Percentiles rank a stretch among this genome's conserved stretches.
Evolutionary conservation across 92 coral and sea anemone species (phyloP).

Genomic region (Blastomussa wellsi): DNA sequence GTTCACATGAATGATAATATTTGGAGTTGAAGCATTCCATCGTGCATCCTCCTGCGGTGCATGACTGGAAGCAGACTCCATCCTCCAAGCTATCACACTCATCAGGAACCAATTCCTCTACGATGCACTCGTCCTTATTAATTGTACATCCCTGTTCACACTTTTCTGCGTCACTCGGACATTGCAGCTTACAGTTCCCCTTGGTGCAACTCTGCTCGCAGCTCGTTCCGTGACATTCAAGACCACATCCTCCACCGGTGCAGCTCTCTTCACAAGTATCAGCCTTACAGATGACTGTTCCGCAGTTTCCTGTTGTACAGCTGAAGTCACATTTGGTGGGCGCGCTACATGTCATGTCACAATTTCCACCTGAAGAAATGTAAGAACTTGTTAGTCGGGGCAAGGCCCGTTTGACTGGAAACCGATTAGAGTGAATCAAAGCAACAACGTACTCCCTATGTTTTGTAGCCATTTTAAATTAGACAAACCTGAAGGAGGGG

Average conservation of each 20-base stretch:
- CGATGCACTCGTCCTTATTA: constrained; percentile 20
- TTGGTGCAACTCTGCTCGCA: constrained; percentile 33
- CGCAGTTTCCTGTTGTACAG: constrained; percentile 22
- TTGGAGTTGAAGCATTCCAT: constrained; percentile 4
- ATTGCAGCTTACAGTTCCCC: constrained; percentile 18
- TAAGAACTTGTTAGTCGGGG: not conserved
- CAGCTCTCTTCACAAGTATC: constrained; percentile 27
- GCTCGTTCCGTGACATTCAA: constrained; percentile 23
- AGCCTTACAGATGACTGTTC: constrained; percentile 10
- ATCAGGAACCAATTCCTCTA: not conserved
- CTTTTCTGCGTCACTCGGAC: constrained; percentile 16
- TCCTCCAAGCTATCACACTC: not conserved
- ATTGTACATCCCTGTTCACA: constrained; percentile 30
- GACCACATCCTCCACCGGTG: constrained; percentile 27
- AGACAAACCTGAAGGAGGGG: no score
- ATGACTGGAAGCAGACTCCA: not conserved
- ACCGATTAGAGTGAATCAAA: no score
- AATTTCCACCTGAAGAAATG: constrained; percentile 13
- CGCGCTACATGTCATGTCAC: constrained; percentile 24
- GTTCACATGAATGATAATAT: constrained; percentile 13
- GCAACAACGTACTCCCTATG: no score
- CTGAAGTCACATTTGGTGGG: constrained; percentile 13
- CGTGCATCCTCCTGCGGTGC: not conserved
- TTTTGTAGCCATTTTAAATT: no score
- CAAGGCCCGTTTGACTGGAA: no score